A percentile compares a stretch with the other conserved stretches of the same genome.
These are phyloP conservation scores for Lepus townsendii DNA, from an alignment of 2,797 vertebrate species.

Conservation along the genomic window DNA sequence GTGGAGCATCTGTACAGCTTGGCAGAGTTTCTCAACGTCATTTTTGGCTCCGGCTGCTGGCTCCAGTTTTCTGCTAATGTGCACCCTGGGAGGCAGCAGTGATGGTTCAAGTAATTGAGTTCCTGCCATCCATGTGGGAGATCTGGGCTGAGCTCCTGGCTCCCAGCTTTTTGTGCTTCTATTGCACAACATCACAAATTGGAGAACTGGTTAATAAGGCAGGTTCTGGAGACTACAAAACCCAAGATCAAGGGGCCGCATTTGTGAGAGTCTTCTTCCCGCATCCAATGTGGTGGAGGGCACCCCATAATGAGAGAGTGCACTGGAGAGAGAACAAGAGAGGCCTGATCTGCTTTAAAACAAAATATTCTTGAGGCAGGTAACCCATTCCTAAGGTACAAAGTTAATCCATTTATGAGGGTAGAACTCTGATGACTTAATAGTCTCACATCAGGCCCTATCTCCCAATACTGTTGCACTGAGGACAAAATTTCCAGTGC, in stretches of 20 bases:
- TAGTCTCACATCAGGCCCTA: neutral
- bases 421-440: neutral
- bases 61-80: too few species aligned
- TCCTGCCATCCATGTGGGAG: too few species aligned
- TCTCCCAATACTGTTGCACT: neutral
- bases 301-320: too few species aligned
- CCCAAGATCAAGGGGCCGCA: neutral
- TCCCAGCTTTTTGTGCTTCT: neutral
- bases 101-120: too few species aligned
- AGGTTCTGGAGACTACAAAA: neutral
- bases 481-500: neutral
- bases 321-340: too few species aligned
- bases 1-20: neutral
- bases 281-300: too few species aligned
- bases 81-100: too few species aligned
- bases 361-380: too few species aligned
- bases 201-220: neutral
- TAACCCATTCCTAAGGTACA: neutral
- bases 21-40: neutral
- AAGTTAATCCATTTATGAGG: neutral
- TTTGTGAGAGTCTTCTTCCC: neutral
- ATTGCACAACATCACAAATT: neutral
- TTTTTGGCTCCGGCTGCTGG: too few species aligned
- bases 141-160: too few species aligned
- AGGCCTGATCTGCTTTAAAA: too few species aligned